A percentile compares a stretch with the other conserved stretches of the same genome.
Conservation (phyloP, 2,797 vertebrate genomes). For the Phrynocephalus vlangalii region DNA sequence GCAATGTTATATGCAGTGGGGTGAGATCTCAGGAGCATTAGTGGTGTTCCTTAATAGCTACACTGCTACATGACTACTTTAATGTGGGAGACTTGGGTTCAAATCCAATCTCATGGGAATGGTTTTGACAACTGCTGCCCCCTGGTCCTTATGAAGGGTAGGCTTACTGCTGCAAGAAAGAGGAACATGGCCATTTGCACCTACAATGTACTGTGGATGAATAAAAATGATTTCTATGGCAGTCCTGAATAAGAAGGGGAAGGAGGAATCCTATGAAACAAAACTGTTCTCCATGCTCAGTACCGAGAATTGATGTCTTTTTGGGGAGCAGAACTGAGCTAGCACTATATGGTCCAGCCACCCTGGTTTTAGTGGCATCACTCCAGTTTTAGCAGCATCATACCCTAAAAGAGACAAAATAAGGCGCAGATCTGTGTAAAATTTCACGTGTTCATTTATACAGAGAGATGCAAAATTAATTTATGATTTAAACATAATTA, state of each 20-base stretch:
- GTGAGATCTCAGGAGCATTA: background rate
- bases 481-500: too few species aligned
- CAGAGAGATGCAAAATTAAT: too few species aligned
- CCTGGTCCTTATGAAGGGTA: background rate
- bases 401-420: too few species aligned
- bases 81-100: background rate
- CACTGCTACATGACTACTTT: background rate
- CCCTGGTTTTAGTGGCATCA: too few species aligned
- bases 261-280: background rate
- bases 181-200: too few species aligned
- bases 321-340: too few species aligned
- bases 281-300: too few species aligned
- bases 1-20: conserved; percentile 10
- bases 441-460: too few species aligned
- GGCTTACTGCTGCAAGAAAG: background rate
- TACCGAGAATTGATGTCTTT: too few species aligned
- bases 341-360: too few species aligned
- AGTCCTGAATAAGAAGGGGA: background rate
- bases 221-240: background rate
- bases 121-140: background rate
- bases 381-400: too few species aligned
- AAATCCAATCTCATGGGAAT: background rate
- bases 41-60: background rate
- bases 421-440: too few species aligned
- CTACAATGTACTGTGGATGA: background rate